These are phyloP conservation scores for Trachelus troglodyta DNA, from an alignment of 2,888 invertebrate species.

Conservation along the genomic window DNA sequence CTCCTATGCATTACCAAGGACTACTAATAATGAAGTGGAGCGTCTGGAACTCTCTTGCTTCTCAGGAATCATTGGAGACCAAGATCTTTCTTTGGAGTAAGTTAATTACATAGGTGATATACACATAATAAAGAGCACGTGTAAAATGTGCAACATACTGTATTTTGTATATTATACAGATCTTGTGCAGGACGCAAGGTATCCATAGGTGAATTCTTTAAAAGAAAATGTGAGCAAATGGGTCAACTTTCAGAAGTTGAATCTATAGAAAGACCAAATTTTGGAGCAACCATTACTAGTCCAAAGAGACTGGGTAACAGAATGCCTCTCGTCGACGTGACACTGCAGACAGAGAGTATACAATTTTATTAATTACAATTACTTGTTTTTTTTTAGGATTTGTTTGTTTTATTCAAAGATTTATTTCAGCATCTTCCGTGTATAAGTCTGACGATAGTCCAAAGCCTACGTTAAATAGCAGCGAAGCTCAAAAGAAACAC, in stretches of 20 bases:
- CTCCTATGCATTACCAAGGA: conserved; percentile 40
- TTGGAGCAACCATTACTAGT: conserved; percentile 47
- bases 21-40: conserved; percentile 38
- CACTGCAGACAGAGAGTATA: conserved; percentile 47
- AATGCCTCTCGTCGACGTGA: conserved; percentile 49
- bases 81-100: conserved; percentile 54
- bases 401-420: background rate
- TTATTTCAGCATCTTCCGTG: conserved; percentile 13
- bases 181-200: conserved; percentile 52
- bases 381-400: background rate
- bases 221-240: conserved; percentile 63
- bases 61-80: conserved; percentile 58
- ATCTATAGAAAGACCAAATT: conserved; percentile 44
- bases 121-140: background rate
- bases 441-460: conserved; percentile 26
- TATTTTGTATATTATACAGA: conserved; percentile 27
- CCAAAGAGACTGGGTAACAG: conserved; percentile 41
- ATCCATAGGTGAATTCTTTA: conserved; percentile 67
- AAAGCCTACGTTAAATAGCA: background rate
- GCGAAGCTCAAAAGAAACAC: conserved; percentile 35
- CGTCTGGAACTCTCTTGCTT: conserved; percentile 57
- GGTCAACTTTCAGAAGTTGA: conserved; percentile 47
- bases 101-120: background rate
- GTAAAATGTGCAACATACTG: background rate
- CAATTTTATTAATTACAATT: too few species aligned